phyloP scores from a whole-genome alignment of 2,888 invertebrate species.

The Asteroscopus sphinx region DNA sequence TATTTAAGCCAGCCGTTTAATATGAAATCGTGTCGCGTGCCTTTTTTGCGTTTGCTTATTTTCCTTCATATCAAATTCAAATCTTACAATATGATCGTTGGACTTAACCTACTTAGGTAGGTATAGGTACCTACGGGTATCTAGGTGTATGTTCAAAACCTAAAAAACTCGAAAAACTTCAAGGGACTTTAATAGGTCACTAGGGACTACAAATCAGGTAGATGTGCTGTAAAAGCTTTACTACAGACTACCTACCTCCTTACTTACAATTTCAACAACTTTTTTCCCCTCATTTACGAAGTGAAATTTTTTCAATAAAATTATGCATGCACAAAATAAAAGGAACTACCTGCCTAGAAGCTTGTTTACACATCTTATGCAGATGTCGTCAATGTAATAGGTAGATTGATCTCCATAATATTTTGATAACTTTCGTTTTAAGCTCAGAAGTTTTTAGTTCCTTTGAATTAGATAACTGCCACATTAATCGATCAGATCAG shows the following conservation, averaged over 20 bases:
- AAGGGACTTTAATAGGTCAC: too few relatives aligned
- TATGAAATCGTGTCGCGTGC: slow-evolving; percentile 28
- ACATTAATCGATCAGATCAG: too few relatives aligned
- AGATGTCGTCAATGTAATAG: not conserved
- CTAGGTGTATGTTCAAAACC: too few relatives aligned
- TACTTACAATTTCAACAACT: not conserved
- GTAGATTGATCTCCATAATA: not conserved
- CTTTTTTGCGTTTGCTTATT: slow-evolving; percentile 9
- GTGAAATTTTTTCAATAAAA: slow-evolving; percentile 18
- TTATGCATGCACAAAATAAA: not conserved
- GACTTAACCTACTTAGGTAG: not conserved
- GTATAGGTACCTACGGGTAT: not conserved
- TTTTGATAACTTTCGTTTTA: not conserved
- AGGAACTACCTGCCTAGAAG: too few relatives aligned
- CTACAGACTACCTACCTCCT: too few relatives aligned
- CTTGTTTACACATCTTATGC: not conserved
- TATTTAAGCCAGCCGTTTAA: slow-evolving; percentile 27
- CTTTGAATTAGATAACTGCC: too few relatives aligned
- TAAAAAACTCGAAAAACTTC: too few relatives aligned
- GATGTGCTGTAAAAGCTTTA: too few relatives aligned
- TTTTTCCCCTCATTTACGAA: slow-evolving; percentile 10
- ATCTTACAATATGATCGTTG: too few relatives aligned
- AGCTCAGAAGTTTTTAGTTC: too few relatives aligned
- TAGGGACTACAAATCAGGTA: too few relatives aligned
- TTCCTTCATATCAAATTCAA: too few relatives aligned